Base-by-base conservation (phyloP, 2,113 vertebrate genomes). In the Rutilus rutilus region DNA sequence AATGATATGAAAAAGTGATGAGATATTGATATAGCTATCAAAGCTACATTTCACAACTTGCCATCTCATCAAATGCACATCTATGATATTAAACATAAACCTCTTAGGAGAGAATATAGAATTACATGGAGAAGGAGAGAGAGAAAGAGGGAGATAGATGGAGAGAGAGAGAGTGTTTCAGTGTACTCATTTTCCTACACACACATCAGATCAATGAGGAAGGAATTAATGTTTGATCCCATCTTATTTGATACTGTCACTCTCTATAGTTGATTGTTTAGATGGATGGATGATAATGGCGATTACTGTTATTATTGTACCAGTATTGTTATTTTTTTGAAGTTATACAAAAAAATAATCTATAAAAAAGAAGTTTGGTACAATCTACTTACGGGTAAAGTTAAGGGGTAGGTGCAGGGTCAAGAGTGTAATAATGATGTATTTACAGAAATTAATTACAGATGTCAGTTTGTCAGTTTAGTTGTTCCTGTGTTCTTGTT, bases 11-110 rank as follows among this genome's bases (percentile, higher is more conserved):
- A 92, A 93, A 94, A 92, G 93, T 92, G 92, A 94, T 94, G 92
- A 92, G 92, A 82, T 94, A 95, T 95, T 92, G 94, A 94, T 92
- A 91, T 87, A 92, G 91, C 90, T 92, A 93, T 95, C 91, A 94
- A 95, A 92, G 90, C 90, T 91, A 86, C 90, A 91, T 93, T 92
- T 92, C 80, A 92, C 91, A 93, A 94, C 92, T 92, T 92, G 93
- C 92, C 91, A 90, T 89, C 88, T 93, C 93, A 94, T 93, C 92
- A 80, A 82, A 89, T 82, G 88, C 83, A 84, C 87, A 87, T 85
- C 88, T 91, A 92, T 92, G 89, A 86, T 92, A 93, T 93, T 91
- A 90, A 94, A 92, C 91, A 92, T 91, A 92, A 88, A 90, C 91
- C 90, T 88, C 82, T 86, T 86, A 87, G 77, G 52, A 45, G 86